Percentiles rank a stretch among this genome's conserved stretches.
Evolutionary conservation across 2,888 invertebrate genomes (phyloP).

Genomic region (Troilus luridus): DNA sequence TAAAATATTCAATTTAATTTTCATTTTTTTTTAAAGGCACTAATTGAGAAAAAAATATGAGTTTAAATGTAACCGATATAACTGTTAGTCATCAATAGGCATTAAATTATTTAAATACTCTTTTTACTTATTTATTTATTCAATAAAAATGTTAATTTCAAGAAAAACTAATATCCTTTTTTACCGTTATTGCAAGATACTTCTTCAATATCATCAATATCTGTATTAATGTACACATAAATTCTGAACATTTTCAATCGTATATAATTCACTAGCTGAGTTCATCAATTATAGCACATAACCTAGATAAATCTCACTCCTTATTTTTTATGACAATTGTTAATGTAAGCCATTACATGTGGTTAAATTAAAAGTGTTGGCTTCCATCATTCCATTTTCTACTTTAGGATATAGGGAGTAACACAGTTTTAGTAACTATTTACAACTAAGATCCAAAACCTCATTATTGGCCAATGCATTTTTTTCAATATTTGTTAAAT

Average conservation of each 20-base stretch:
- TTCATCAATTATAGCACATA: constrained; percentile 44
- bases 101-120: neutral
- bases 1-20: neutral
- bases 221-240: neutral
- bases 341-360: neutral
- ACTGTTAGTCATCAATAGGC: neutral
- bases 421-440: neutral
- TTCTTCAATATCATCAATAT: neutral
- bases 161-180: neutral
- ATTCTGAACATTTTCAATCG: constrained; percentile 40
- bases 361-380: neutral
- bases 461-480: neutral
- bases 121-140: neutral
- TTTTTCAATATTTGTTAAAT: constrained; percentile 21
- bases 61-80: neutral
- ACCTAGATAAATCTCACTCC: neutral
- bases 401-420: neutral
- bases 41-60: neutral
- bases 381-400: neutral
- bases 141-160: too few relatives aligned
- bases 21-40: neutral
- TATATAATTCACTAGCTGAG: constrained; percentile 25
- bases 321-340: neutral
- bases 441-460: neutral
- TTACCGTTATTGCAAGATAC: neutral